Base-by-base conservation (phyloP, 2,888 invertebrate species). In the Morpho helenor region DNA sequence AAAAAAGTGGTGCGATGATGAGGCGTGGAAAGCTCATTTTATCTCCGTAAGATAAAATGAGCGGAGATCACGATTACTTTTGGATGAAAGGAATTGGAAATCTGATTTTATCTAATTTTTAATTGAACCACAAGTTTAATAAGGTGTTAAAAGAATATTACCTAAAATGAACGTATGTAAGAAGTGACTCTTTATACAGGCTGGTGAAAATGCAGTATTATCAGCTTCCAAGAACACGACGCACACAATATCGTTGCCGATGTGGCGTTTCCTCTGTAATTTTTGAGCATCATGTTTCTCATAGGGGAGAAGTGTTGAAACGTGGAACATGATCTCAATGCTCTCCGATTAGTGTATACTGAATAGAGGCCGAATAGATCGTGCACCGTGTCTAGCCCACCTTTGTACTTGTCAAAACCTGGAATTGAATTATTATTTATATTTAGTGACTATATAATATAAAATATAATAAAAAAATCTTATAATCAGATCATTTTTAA, bases 281-380 rank as follows among this genome's bases (percentile, higher is more conserved):
- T 98, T 98, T 81, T 98, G 98, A 7, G 97, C 94, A 90, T 98
- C 98, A 81, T 97, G 97, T 69, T 95, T 94, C 87, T 98, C 98
- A 79, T 97, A 97, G 23, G 98, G 98, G 76, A 98, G 91, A 68
- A 96, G 91, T 0, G 97, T 98, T 55, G 97, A 97, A 10, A 98
- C 98, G 86, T 98, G 98, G 84, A 98, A 98, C 97, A 98, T 98
- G 67, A 98, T 97, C 91, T 98, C 98, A 72, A 98, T 98, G 71
- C 96, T 95, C 97, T 92, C 97, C 97, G 98, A 85, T 97, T 95
- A 10, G 97, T 97, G 86, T 98, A 98, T 48, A 98, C 96, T 16
- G 97, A 97, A 85, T 96, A 96, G 46, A 96, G 92, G 60, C 98
- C 98, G 55, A 98, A 98, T 62, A 98, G 92, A 82, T 98, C 97